Percentiles rank a stretch among this genome's conserved stretches.
These are phyloP conservation scores for Panonychus citri DNA, from an alignment of 1,140 invertebrate genomes.

Conservation along the genomic window DNA sequence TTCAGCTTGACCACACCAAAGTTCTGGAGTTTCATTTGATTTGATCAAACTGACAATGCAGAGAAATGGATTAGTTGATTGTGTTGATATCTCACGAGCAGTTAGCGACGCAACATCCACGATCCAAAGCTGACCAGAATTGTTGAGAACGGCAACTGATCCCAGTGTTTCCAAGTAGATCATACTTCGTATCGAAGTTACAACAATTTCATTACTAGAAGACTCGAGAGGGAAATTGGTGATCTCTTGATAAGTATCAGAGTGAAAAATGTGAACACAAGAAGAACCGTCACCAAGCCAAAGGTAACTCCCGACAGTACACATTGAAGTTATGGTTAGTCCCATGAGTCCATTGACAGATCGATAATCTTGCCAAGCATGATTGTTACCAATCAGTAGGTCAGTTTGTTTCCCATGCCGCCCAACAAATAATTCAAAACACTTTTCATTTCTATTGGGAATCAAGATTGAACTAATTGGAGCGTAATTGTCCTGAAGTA, in stretches of 20 bases:
- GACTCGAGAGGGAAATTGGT: conserved; percentile 16
- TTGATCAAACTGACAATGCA: conserved; percentile 15
- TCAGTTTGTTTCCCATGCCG: conserved; percentile 43
- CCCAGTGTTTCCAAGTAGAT: conserved; percentile 33
- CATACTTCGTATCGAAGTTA: too few species aligned
- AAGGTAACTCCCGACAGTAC: conserved; percentile 38
- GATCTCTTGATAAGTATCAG: conserved; percentile 12
- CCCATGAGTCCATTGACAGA: conserved; percentile 8
- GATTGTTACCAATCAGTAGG: conserved; percentile 30
- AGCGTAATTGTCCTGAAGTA: conserved; percentile 21
- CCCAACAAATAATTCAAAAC: conserved; percentile 39
- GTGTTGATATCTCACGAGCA: conserved; percentile 40
- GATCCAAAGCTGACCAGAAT: conserved; percentile 49
- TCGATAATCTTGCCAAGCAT: conserved; percentile 29
- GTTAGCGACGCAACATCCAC: conserved; percentile 18
- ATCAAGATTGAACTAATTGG: conserved; percentile 10
- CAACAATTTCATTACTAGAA: too few species aligned
- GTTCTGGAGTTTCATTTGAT: conserved; percentile 27
- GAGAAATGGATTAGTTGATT: conserved; percentile 23
- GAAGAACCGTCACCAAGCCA: conserved; percentile 67
- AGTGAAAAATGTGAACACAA: conserved; percentile 46
- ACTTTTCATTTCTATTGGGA: not conserved
- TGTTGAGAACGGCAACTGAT: conserved; percentile 42
- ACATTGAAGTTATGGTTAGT: conserved; percentile 19
- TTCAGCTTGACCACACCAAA: conserved; percentile 51